Percentiles rank a stretch among this genome's conserved stretches.
These are phyloP conservation scores for Xanthorhoe designata DNA, from an alignment of 2,888 invertebrate genomes.

Conservation along the genomic window DNA sequence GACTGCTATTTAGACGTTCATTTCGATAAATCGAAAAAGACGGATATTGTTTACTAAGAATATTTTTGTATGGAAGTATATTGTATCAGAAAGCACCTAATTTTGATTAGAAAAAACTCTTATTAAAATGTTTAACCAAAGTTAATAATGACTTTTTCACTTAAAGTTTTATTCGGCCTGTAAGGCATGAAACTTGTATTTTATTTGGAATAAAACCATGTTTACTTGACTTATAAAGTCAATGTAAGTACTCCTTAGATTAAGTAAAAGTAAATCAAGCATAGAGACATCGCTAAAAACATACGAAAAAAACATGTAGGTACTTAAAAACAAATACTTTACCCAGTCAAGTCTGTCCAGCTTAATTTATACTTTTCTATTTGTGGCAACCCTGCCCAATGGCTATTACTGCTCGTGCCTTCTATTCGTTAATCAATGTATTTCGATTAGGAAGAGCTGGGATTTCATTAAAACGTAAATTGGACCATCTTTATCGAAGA, in stretches of 20 bases:
- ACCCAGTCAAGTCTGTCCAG: not conserved
- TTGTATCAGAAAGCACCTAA: no score
- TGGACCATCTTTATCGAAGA: constrained; percentile 25
- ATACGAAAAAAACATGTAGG: not conserved
- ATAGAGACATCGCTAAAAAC: no score
- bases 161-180: no score
- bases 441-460: constrained; percentile 66
- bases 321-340: not conserved
- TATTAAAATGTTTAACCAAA: no score
- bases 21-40: constrained; percentile 4
- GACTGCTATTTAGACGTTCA: constrained; percentile 8
- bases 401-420: constrained; percentile 52
- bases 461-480: constrained; percentile 43
- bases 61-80: no score
- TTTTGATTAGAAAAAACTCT: no score
- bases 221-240: no score
- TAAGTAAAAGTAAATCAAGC: no score
- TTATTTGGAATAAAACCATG: no score
- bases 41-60: constrained; percentile 5
- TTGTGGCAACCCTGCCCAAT: constrained; percentile 48
- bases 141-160: no score
- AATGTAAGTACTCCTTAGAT: no score
- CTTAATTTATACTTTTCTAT: not conserved
- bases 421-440: constrained; percentile 69
- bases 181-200: no score